These are phyloP conservation scores for Microctenopoma steveboyesi DNA, from an alignment of 2,797 vertebrate genomes.

Conservation along the genomic window DNA sequence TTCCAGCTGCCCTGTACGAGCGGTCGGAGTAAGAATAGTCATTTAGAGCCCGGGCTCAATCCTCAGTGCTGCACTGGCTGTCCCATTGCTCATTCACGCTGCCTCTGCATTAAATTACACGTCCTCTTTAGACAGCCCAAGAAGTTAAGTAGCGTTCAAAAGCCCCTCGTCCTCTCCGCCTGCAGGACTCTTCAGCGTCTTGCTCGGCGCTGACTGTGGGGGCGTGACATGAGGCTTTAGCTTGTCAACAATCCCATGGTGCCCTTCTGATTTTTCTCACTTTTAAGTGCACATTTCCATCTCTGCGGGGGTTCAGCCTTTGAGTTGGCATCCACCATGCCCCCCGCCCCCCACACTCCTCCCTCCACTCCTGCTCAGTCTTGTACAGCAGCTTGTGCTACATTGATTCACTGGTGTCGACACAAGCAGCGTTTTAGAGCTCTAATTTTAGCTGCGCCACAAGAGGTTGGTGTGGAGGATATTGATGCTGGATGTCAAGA, in stretches of 20 bases:
- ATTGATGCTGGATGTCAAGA: slow-evolving; percentile 75
- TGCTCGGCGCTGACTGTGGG: slow-evolving; percentile 27
- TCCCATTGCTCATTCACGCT: slow-evolving; percentile 34
- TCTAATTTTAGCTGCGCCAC: slow-evolving; percentile 76
- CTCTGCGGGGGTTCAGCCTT: slow-evolving; percentile 60
- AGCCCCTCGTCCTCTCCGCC: slow-evolving; percentile 37
- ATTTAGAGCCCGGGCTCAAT: slow-evolving; percentile 16
- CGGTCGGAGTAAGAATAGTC: slow-evolving; percentile 32
- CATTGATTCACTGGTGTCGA: slow-evolving; percentile 76
- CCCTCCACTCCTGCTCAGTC: slow-evolving; percentile 40
- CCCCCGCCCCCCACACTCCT: neutral
- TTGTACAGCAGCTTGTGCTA: slow-evolving; percentile 71
- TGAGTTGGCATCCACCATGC: slow-evolving; percentile 45
- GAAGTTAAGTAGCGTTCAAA: slow-evolving; percentile 60
- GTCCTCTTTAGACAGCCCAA: slow-evolving; percentile 50
- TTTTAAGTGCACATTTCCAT: slow-evolving; percentile 64
- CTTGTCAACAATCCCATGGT: slow-evolving; percentile 53
- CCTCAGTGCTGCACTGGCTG: slow-evolving; percentile 13
- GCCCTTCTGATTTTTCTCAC: slow-evolving; percentile 48
- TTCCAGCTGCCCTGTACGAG: slow-evolving; percentile 32
- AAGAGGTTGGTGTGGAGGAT: slow-evolving; percentile 70
- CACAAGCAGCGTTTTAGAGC: slow-evolving; percentile 68
- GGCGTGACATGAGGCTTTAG: slow-evolving; percentile 31
- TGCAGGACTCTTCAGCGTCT: slow-evolving; percentile 29
- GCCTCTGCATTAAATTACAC: slow-evolving; percentile 47